Base-by-base conservation (phyloP, 2,888 invertebrate genomes). In the Selenia dentaria region DNA sequence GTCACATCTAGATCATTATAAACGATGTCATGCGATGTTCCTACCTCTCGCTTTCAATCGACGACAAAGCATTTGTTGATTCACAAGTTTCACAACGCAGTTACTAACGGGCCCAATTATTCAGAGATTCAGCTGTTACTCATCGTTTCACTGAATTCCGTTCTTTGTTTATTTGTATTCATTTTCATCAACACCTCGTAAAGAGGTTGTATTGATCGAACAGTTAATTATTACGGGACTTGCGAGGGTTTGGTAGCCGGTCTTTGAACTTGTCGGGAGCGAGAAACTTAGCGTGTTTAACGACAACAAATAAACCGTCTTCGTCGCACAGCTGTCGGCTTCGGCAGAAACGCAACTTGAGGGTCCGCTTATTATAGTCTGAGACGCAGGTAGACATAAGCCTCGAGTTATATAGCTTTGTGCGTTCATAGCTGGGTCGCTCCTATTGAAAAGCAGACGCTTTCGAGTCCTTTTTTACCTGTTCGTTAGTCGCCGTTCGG, bases 261-360 rank as follows among this genome's bases (percentile, higher is more conserved):
- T 81, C 82, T 85, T 83, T 85, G 84, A 86, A 84, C 85, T 65
- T 71, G 57, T 56, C 45, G 47, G 53, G 22, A 32, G 68, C 69
- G 70, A 68, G 70, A 71, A 66, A 74, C 65, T 54, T 50, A 63
- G 63, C 67, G 71, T 69, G 69, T 76, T 73, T 74, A 67, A 74
- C n/a, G n/a, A n/a, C 72, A 73, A 74, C 70, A 77, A 78, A 75
- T 74, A 70, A 78, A 71, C 59, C 71, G 68, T 68, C n/a, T n/a
- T n/a, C 69, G 67, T 41, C 63, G 71, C 70, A 75, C 83, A 84
- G 82, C 85, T 86, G 87, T 83, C 54, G 63, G 54, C 49, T 57
- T 28, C 28, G 10, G 26, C 55, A 52, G 57, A 59, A 74, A 70
- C 61, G 71, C 69, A 64, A 69, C 55, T 51, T 34, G 45, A 60